Base-by-base conservation (phyloP, 2,113 vertebrate genomes). In the Xenus cinereus region DNA sequence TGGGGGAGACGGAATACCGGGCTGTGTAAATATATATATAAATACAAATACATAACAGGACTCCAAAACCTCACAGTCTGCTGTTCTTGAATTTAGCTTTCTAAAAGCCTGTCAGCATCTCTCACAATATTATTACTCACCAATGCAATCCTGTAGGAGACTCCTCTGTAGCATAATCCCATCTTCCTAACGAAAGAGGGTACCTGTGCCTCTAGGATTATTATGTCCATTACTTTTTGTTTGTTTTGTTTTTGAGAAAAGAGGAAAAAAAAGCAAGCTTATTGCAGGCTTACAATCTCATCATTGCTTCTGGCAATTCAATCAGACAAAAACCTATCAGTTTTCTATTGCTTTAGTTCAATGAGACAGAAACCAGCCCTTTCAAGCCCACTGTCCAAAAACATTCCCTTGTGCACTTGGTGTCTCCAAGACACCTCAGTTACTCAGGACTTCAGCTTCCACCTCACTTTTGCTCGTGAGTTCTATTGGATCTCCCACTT, bases 221-320 rank as follows among this genome's bases (percentile, higher is more conserved):
- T 79, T 41, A 53, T 46, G 27, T 41, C 50, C 3, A 1, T 48
- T 91, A 79, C 28, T 66, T 83, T 62, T 51, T 45, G 54, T 50
- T 79, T 72, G n/a, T 35, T 84, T 83, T 69, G 24, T 10, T 87
- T 87, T 82, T 68, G 71, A 90, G 78, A 88, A 88, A 73, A 79
- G 23, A 85, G n/a, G 54, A 79, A 75, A 93, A 93, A 60, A 62
- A 87, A 95, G 45, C n/a, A 87, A 95, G 63, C 62, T 90, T 92
- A 77, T 35, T 94, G 85, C 68, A 96, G 59, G 46, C 64, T 76
- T 74, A 87, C 45, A 90, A 64, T 74, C 84, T 91, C 78, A 93
- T 46, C 67, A 64, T 12, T 84, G 76, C 89, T 96, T 89, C 89
- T 66, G 57, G 92, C 90, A 94, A 79, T 71, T 91, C 76, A 95